phyloP scores from a whole-genome alignment of 2,113 vertebrate species.

The Eurystomus gularis region DNA sequence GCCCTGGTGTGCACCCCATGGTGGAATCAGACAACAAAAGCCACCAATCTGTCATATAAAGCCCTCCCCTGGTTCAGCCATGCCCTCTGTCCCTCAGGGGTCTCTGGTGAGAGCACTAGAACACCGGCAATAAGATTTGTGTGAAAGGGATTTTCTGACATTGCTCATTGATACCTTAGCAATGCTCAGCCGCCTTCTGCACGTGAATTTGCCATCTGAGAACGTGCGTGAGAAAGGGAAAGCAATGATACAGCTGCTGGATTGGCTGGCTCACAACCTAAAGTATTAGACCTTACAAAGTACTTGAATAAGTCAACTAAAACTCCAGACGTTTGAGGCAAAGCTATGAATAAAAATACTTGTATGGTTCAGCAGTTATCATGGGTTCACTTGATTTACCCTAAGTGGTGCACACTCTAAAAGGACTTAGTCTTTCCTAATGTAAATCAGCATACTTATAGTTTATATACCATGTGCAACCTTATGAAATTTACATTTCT shows the following conservation, averaged over 20 bases:
- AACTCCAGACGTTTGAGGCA: neutral
- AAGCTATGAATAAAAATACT: neutral
- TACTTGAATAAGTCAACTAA: no score
- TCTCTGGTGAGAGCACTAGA: neutral
- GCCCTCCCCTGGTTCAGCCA: neutral
- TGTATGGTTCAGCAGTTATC: neutral
- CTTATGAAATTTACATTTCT: neutral
- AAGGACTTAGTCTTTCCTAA: neutral
- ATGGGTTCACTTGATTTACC: neutral
- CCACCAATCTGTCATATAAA: neutral
- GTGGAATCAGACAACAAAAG: neutral
- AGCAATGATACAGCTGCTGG: neutral
- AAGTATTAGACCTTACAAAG: no score
- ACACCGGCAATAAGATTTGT: neutral
- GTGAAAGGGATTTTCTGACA: neutral
- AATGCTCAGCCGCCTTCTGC: neutral
- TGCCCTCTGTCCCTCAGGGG: neutral
- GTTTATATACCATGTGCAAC: neutral
- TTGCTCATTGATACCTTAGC: neutral
- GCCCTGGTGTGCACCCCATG: neutral
- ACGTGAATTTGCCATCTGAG: neutral
- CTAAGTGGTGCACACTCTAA: neutral
- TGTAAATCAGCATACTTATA: neutral
- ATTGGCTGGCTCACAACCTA: neutral
- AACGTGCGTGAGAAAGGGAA: neutral